phyloP scores from a whole-genome alignment of 2,797 vertebrate species.

The Acanthis flammea region DNA sequence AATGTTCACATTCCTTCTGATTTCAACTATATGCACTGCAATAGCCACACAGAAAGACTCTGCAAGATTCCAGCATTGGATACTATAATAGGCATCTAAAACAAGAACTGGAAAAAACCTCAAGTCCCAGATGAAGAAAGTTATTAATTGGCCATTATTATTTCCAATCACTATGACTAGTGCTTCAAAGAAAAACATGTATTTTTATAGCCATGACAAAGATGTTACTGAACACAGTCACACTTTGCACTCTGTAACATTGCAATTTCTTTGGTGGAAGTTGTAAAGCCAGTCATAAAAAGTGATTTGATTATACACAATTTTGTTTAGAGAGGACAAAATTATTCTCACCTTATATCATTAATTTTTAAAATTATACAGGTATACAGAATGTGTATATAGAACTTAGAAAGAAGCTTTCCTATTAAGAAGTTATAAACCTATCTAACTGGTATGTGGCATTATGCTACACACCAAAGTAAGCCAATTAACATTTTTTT shows the following conservation, averaged over 20 bases:
- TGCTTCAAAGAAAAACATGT: background rate
- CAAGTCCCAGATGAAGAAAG: background rate
- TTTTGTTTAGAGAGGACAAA: background rate
- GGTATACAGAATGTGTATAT: background rate
- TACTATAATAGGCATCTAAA: background rate
- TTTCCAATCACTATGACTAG: background rate
- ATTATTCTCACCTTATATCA: background rate
- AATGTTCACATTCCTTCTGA: background rate
- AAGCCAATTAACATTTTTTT: background rate
- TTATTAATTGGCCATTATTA: background rate
- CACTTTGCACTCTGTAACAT: background rate
- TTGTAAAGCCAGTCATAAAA: background rate
- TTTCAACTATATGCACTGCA: background rate
- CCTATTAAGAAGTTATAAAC: background rate
- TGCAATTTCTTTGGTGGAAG: background rate
- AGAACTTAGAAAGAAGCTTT: background rate
- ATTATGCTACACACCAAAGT: background rate
- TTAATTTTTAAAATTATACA: background rate
- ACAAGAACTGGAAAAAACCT: background rate
- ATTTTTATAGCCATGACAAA: background rate
- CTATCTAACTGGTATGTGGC: background rate
- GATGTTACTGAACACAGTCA: background rate
- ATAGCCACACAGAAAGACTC: background rate
- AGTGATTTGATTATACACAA: background rate
- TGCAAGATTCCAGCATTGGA: background rate